Percentiles rank a stretch among this genome's conserved stretches.
phyloP scores from a whole-genome alignment of 1,140 invertebrate genomes.

The Aradophagus sp. region DNA sequence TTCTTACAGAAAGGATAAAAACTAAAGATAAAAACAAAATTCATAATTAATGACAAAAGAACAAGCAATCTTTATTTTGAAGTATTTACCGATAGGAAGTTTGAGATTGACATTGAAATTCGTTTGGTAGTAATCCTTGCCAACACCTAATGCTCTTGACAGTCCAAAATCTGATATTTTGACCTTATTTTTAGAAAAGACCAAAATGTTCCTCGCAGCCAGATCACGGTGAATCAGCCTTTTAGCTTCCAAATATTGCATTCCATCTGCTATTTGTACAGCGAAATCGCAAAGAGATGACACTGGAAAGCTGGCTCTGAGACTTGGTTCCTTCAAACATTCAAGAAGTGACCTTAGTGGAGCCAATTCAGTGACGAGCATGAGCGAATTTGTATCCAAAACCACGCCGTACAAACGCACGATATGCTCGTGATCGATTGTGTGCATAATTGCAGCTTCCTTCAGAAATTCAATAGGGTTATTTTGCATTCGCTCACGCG shows the following conservation, averaged over 20 bases:
- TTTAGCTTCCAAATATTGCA: constrained; percentile 96
- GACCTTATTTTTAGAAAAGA: constrained; percentile 96
- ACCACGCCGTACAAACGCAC: constrained; percentile 98
- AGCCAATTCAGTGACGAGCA: constrained; percentile 97
- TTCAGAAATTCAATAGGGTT: constrained; percentile 98
- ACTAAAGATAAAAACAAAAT: too few species aligned
- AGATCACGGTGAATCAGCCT: constrained; percentile 95
- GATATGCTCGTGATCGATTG: constrained; percentile 97
- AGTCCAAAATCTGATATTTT: constrained; percentile 99
- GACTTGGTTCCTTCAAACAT: constrained; percentile 93
- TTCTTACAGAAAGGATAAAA: too few species aligned
- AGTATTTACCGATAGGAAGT: constrained; percentile 85
- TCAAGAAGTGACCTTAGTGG: constrained; percentile 95
- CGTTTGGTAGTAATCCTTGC: constrained; percentile 99
- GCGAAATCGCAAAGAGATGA: constrained; percentile 92
- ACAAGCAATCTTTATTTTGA: background rate
- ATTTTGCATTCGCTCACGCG: constrained; percentile 93
- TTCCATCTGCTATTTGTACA: constrained; percentile 96
- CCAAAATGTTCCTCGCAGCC: constrained; percentile 95
- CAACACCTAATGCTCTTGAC: constrained; percentile 95
- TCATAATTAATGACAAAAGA: too few species aligned
- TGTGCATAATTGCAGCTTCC: constrained; percentile 98
- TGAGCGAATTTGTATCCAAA: constrained; percentile 92
- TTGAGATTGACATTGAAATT: constrained; percentile 99
- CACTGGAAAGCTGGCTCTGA: constrained; percentile 92